Evolutionary conservation across 2,888 invertebrate species (phyloP).

Genomic region (Nemotelus nigrinus): DNA sequence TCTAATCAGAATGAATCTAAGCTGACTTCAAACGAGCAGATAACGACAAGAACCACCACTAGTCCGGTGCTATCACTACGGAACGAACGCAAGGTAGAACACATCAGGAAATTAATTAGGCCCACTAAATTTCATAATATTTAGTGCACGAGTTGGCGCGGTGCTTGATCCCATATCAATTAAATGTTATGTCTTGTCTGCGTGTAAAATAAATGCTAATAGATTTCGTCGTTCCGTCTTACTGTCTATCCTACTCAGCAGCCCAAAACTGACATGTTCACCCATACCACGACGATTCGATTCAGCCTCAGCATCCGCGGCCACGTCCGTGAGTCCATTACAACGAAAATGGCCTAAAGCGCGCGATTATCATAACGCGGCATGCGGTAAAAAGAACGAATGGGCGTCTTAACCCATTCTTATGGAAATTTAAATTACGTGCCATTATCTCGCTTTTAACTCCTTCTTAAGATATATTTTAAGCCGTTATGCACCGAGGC

Average conservation of each 20-base stretch:
- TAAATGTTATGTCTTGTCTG: constrained; percentile 30
- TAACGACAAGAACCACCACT: constrained; percentile 13
- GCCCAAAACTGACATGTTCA: background rate
- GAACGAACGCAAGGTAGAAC: background rate
- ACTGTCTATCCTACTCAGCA: background rate
- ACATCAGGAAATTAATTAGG: constrained; percentile 27
- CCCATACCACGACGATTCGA: too few species aligned
- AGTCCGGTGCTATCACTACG: background rate
- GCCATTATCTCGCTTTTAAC: constrained; percentile 42
- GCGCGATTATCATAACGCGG: constrained; percentile 36
- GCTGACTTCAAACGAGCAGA: background rate
- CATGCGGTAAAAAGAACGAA: constrained; percentile 37
- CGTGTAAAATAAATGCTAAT: constrained; percentile 27
- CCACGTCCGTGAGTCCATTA: constrained; percentile 11
- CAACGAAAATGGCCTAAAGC: constrained; percentile 16
- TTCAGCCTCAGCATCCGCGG: background rate
- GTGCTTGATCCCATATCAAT: constrained; percentile 30
- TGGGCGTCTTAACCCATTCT: constrained; percentile 38
- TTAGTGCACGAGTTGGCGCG: constrained; percentile 6
- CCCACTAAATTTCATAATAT: constrained; percentile 35
- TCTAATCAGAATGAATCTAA: constrained; percentile 5
- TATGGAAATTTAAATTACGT: constrained; percentile 42
- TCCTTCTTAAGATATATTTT: constrained; percentile 35
- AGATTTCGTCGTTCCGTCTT: constrained; percentile 20
- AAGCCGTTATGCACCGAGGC: background rate